phyloP scores from a whole-genome alignment of 2,113 vertebrate species.

The Tringa solitaria region DNA sequence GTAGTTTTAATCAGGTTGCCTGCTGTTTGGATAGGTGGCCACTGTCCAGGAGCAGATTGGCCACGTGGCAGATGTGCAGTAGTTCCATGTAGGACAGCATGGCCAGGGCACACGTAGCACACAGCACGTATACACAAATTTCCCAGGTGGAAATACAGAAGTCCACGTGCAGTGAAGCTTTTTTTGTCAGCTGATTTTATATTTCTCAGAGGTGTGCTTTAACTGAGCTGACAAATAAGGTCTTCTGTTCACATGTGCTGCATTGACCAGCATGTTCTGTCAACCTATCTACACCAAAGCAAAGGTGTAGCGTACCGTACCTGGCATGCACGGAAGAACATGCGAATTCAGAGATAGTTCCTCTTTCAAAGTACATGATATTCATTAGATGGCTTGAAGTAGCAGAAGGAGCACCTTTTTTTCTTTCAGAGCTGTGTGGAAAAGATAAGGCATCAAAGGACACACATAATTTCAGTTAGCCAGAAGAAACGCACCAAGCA shows the following conservation, averaged over 20 bases:
- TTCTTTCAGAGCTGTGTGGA: not conserved
- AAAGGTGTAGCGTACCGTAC: rapidly evolving
- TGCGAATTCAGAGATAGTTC: not conserved
- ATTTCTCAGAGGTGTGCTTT: not conserved
- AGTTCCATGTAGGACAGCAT: not conserved
- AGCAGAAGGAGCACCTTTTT: not conserved
- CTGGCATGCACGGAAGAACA: not conserved
- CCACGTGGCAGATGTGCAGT: not conserved
- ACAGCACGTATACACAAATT: not conserved
- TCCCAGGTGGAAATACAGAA: not conserved
- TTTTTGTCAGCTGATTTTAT: not conserved
- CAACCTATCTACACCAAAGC: not conserved
- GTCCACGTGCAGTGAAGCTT: not conserved
- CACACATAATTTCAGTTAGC: not conserved
- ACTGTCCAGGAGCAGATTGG: rapidly evolving
- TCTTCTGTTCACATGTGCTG: not conserved
- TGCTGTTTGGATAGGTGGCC: not conserved
- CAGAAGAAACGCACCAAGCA: not conserved
- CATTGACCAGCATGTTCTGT: not conserved
- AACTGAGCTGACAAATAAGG: not conserved
- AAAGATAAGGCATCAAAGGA: not conserved
- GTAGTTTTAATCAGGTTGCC: not conserved
- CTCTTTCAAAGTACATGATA: not conserved
- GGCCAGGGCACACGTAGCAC: rapidly evolving
- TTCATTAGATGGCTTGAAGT: not conserved